Conservation (phyloP, 2,888 invertebrate species). For the Iselma pallidipennis region DNA sequence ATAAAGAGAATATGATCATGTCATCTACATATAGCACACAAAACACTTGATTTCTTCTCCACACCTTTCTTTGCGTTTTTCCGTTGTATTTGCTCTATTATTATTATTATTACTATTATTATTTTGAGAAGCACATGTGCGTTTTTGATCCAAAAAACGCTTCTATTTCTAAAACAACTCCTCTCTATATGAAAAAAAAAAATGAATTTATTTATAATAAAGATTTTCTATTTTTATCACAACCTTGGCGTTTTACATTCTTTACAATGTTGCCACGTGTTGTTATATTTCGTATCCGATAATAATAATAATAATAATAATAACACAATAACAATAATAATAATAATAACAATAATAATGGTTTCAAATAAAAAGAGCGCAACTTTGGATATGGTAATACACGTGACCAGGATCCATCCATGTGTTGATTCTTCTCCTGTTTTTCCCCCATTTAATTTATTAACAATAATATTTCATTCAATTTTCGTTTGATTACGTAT, state of each 20-base stretch:
- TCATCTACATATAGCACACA: too few relatives aligned
- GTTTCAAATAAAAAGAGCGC: background rate
- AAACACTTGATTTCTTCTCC: slow-evolving; percentile 15
- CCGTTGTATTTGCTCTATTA: too few relatives aligned
- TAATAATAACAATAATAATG: background rate
- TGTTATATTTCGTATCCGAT: slow-evolving; percentile 31
- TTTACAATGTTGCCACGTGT: slow-evolving; percentile 50
- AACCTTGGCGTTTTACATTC: slow-evolving; percentile 55
- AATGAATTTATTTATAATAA: slow-evolving; percentile 56
- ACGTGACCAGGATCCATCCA: too few relatives aligned
- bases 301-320: slow-evolving; percentile 38
- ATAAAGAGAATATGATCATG: slow-evolving; percentile 33
- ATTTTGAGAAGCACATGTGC: background rate
- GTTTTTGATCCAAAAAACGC: background rate
- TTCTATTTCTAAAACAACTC: background rate
- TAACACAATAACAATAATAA: background rate
- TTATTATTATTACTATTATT: background rate
- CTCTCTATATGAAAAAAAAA: slow-evolving; percentile 31
- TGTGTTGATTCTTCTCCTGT: too few relatives aligned
- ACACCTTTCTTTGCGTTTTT: background rate
- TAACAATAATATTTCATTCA: too few relatives aligned
- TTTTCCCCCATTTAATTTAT: too few relatives aligned
- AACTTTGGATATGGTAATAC: too few relatives aligned
- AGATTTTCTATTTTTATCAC: slow-evolving; percentile 55
- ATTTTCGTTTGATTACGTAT: too few relatives aligned